Evolutionary conservation across 2,113 vertebrate genomes (phyloP), one percentile per base, ranked within the genome.

Genomic region (Anas platyrhynchos): DNA sequence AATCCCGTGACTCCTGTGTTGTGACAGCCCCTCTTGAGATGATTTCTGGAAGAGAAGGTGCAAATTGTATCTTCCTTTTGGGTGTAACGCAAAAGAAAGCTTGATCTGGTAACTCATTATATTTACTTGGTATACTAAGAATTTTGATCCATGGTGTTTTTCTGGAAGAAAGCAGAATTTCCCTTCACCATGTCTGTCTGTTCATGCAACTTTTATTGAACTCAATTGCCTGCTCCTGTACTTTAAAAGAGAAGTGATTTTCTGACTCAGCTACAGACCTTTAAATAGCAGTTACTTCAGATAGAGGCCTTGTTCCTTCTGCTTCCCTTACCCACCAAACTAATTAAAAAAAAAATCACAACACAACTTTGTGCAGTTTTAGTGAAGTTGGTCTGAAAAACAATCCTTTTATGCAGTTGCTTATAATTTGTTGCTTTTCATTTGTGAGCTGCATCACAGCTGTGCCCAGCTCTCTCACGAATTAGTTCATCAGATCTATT

Each of bases 401-500:
- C 0, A 43, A 18, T 54, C 86, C 26, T 68, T 75, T 78, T 26
- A 22, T 86, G 34, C 44, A 1, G 21, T 18, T 54, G 9, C 17
- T 91, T 34, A 11, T 26, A n/a, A 44, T 72, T 83, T 67, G 63
- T 71, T 61, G 67, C 63, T 71, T 32, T 56, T 77, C 55, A 36
- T 54, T 72, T 69, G 13, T 44, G 59, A 86, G 77, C 83, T 67
- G 74, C 31, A 20, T 36, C 91, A 13, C 97, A 97, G 96, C 96
- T 98, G 97, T 17, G 73, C 88, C 58, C 27, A 6, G 77, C 48
- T 96, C 91, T 67, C 88, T 96, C 82, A 2, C 55, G 92, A 58
- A 69, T 66, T 43, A 74, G 54, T 85, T 79, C 94, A 93, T 93
- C 96, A 95, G 94, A 62, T 83, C 89, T 89, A 78, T 97, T 97